phyloP scores from a whole-genome alignment of 2,797 vertebrate genomes.

The Antrozous pallidus region DNA sequence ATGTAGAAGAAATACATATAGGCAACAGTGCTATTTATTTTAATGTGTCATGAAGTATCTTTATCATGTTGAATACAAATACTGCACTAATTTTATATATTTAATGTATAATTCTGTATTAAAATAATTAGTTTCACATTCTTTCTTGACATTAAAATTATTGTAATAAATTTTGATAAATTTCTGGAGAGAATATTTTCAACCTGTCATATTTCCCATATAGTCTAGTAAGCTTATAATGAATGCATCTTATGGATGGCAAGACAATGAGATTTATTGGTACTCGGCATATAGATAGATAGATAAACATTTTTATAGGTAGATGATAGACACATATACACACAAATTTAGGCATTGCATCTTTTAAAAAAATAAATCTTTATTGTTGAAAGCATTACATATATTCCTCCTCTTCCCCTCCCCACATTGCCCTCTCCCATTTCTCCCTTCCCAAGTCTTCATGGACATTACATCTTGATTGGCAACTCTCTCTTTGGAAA shows the following conservation, averaged over 20 bases:
- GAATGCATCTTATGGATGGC: not conserved
- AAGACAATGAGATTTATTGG: not conserved
- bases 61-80: not conserved
- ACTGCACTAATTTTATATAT: conserved; percentile 16
- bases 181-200: not conserved
- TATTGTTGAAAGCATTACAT: too few species aligned
- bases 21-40: not conserved
- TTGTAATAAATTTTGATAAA: not conserved
- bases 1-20: not conserved
- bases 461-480: not conserved
- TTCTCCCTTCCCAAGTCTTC: too few species aligned
- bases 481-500: not conserved
- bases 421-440: too few species aligned
- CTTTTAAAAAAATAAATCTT: not conserved
- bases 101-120: not conserved
- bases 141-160: not conserved
- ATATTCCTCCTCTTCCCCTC: too few species aligned
- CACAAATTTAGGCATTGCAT: not conserved
- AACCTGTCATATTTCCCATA: not conserved
- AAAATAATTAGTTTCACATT: not conserved
- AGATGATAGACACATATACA: not conserved
- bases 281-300: not conserved
- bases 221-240: not conserved
- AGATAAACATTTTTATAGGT: not conserved
- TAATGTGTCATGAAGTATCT: not conserved